Conservation (phyloP, 2,888 invertebrate genomes). For the Polymixis lichenea region DNA sequence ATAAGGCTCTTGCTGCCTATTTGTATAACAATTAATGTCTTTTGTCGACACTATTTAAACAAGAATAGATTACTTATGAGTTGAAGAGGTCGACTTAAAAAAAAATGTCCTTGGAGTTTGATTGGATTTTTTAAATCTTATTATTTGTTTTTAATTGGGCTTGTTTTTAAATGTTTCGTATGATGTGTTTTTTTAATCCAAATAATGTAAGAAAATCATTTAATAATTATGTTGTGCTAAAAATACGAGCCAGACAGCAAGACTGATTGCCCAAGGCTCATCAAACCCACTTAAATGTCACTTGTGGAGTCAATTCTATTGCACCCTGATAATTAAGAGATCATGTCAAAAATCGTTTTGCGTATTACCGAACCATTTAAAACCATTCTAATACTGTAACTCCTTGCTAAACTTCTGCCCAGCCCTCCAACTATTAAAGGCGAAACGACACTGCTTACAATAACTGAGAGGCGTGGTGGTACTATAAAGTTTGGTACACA, state of each 20-base stretch:
- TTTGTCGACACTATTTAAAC: neutral
- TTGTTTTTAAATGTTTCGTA: too few relatives aligned
- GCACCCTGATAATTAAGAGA: neutral
- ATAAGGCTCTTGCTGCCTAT: neutral
- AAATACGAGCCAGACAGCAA: neutral
- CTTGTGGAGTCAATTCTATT: neutral
- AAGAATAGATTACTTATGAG: neutral
- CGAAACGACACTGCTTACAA: neutral
- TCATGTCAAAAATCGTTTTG: too few relatives aligned
- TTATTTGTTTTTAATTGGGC: too few relatives aligned
- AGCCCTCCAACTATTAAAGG: conserved; percentile 2
- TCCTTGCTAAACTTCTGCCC: neutral
- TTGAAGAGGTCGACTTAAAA: neutral
- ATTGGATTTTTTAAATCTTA: too few relatives aligned
- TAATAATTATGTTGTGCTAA: neutral
- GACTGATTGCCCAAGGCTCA: neutral
- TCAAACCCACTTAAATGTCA: too few relatives aligned
- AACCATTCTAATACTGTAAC: neutral
- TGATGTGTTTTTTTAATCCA: neutral
- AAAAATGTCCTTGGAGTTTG: neutral
- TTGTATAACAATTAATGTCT: neutral
- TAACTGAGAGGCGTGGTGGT: conserved; percentile 22
- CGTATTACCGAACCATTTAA: neutral
- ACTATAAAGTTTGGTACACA: conserved; percentile 35
- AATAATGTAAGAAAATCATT: neutral